These are phyloP conservation scores for Ephestia elutella DNA, from an alignment of 1,140 invertebrate genomes.

Conservation along the genomic window DNA sequence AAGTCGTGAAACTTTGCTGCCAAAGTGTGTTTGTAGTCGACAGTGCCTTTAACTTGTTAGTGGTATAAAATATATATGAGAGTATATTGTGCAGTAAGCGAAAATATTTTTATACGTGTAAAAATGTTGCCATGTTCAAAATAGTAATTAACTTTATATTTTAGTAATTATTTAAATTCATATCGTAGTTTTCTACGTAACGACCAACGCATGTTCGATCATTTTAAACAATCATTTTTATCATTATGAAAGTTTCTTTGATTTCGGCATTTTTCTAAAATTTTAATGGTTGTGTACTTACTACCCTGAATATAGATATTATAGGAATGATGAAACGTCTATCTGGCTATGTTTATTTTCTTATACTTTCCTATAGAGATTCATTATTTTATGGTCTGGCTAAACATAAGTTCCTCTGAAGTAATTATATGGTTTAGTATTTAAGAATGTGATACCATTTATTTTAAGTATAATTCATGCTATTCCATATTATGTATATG, in stretches of 20 bases:
- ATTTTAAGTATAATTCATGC: conserved; percentile 54
- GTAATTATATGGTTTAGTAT: conserved; percentile 61
- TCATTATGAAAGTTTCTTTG: conserved; percentile 16
- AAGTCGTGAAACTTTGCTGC: conserved; percentile 60
- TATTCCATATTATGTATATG: conserved; percentile 50
- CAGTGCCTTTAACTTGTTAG: conserved; percentile 69
- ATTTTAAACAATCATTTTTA: conserved; percentile 15
- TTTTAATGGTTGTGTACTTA: conserved; percentile 70
- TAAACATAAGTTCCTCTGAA: conserved; percentile 67
- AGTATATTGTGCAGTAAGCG: conserved; percentile 63
- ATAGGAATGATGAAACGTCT: conserved; percentile 37
- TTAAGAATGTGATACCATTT: conserved; percentile 72
- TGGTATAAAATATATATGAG: conserved; percentile 68
- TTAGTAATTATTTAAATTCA: conserved; percentile 34
- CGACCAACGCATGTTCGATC: conserved; percentile 25
- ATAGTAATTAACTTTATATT: conserved; percentile 50
- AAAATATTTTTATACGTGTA: conserved; percentile 73
- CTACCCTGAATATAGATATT: conserved; percentile 26
- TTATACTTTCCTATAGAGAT: conserved; percentile 42
- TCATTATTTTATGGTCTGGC: conserved; percentile 49
- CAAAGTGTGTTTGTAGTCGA: conserved; percentile 75
- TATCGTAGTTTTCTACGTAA: conserved; percentile 26
- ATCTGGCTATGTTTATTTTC: conserved; percentile 43
- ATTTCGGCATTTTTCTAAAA: conserved; percentile 29
- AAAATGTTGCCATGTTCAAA: conserved; percentile 72